phyloP scores from a whole-genome alignment of 1,140 invertebrate species.

The Zaprionus capensis region DNA sequence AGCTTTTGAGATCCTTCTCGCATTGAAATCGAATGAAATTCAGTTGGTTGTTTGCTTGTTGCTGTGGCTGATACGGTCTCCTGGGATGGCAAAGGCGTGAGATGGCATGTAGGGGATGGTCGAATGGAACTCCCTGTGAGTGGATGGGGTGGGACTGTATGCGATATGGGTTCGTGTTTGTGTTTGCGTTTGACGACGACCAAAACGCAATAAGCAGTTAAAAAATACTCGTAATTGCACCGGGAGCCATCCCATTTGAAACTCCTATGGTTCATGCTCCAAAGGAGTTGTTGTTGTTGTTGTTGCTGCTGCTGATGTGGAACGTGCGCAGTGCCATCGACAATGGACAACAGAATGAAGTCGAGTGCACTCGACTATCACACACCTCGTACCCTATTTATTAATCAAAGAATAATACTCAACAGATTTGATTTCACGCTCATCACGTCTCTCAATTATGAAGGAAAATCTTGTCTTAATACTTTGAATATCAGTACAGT shows the following conservation, averaged over 20 bases:
- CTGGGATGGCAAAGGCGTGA: conserved; percentile 25
- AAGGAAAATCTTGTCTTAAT: no score
- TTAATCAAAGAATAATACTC: not conserved
- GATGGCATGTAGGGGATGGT: not conserved
- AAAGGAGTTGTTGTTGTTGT: conserved; percentile 72
- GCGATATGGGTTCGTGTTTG: conserved; percentile 12
- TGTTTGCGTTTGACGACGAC: conserved; percentile 49
- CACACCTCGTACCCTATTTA: not conserved
- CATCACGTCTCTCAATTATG: no score
- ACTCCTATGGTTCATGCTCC: conserved; percentile 66
- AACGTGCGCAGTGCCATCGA: conserved; percentile 72
- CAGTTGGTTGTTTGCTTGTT: conserved; percentile 75
- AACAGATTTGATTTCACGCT: no score
- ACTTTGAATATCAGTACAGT: no score
- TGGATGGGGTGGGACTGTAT: conserved; percentile 8
- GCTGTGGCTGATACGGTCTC: conserved; percentile 56
- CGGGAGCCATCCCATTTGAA: conserved; percentile 61
- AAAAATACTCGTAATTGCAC: conserved; percentile 82
- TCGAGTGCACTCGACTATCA: not conserved
- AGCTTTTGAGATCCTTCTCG: conserved; percentile 74
- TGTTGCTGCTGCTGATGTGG: conserved; percentile 39
- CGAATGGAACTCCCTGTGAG: conserved; percentile 8
- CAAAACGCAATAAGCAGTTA: conserved; percentile 82
- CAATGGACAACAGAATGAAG: conserved; percentile 49
- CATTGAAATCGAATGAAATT: conserved; percentile 82